phyloP scores from a whole-genome alignment of 2,888 invertebrate species.

The Stenotaenia linearis region DNA sequence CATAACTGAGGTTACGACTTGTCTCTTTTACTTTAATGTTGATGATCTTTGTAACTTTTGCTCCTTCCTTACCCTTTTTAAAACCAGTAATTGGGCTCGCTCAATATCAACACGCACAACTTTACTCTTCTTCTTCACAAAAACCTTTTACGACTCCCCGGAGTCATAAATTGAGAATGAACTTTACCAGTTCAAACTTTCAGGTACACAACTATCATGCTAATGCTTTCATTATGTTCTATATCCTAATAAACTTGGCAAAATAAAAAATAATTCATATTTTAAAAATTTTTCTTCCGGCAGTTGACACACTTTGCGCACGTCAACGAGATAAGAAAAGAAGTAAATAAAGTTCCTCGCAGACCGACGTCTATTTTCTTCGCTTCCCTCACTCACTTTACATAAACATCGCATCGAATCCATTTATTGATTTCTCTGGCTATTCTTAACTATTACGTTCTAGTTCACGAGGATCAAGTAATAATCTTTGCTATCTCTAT shows the following conservation, averaged over 20 bases:
- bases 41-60: conserved; percentile 7
- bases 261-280: too few relatives aligned
- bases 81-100: neutral
- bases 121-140: neutral
- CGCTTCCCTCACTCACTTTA: neutral
- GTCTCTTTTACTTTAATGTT: conserved; percentile 16
- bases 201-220: neutral
- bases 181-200: neutral
- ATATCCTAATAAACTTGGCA: neutral
- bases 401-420: neutral
- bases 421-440: neutral
- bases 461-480: neutral
- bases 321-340: neutral
- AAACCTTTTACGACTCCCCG: conserved; percentile 10
- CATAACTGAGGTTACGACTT: neutral
- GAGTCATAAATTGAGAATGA: conserved; percentile 15
- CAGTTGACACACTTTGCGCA: neutral
- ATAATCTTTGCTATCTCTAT: neutral
- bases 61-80: neutral
- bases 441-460: neutral
- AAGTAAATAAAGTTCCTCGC: neutral
- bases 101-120: conserved; percentile 8
- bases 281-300: neutral
- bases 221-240: neutral
- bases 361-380: neutral